A percentile compares a stretch with the other conserved stretches of the same genome.
Evolutionary conservation across 2,113 vertebrate species (phyloP).

Genomic region (Merops nubicus): DNA sequence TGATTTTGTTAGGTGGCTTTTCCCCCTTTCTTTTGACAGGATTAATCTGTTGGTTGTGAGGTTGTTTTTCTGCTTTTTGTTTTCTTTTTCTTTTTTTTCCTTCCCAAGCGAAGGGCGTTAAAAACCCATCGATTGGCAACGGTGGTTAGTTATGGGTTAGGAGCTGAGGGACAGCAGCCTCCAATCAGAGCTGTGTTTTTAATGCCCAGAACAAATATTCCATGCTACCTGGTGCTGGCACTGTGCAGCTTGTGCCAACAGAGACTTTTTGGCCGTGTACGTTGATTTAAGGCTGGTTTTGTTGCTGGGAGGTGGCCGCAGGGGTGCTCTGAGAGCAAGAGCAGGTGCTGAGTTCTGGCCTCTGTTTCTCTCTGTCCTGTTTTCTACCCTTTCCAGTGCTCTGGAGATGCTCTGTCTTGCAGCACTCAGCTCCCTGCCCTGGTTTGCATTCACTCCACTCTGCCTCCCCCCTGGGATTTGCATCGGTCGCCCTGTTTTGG

Average conservation of each 20-base stretch:
- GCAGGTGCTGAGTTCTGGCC: neutral
- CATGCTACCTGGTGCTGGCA: neutral
- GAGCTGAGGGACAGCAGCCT: neutral
- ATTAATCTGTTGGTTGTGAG: neutral
- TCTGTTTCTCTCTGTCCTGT: neutral
- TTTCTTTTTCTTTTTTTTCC: too few relatives aligned
- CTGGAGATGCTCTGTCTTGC: neutral
- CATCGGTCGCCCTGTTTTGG: rapidly evolving
- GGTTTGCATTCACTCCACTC: rapidly evolving
- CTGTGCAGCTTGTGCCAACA: neutral
- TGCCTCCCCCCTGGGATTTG: neutral
- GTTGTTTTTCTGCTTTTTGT: neutral
- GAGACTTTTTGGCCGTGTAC: neutral
- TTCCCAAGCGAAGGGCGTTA: neutral
- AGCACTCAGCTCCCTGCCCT: neutral
- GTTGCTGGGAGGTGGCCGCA: neutral
- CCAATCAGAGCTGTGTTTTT: neutral
- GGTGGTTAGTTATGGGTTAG: neutral
- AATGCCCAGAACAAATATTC: neutral
- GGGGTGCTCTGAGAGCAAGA: neutral
- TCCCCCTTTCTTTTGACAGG: neutral
- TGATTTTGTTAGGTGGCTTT: constrained; percentile 3
- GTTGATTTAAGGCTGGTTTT: rapidly evolving
- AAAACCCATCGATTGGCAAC: neutral
- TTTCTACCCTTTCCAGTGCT: neutral